Evolutionary conservation across 2,888 invertebrate genomes (phyloP).

Genomic region (Stenoptilia bipunctidactyla): DNA sequence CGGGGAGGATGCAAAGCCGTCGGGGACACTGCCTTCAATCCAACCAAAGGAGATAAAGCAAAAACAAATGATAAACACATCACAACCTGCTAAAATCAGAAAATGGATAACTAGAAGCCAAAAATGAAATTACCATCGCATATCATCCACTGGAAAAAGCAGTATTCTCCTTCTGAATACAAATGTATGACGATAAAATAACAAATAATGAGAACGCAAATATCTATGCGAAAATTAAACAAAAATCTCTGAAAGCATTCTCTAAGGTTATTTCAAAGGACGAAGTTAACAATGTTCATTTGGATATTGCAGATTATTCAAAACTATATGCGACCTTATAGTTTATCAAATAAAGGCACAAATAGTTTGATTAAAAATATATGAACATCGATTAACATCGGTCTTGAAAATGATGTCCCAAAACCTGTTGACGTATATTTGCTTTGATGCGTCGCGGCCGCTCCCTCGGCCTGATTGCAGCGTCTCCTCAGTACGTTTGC

Average conservation of each 20-base stretch:
- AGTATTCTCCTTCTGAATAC: conserved; percentile 7
- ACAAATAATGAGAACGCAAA: conserved; percentile 22
- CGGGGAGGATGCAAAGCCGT: conserved; percentile 64
- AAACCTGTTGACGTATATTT: conserved; percentile 43
- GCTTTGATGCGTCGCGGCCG: conserved; percentile 44
- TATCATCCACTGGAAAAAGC: conserved; percentile 4
- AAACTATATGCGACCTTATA: not conserved
- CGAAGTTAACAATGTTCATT: conserved; percentile 37
- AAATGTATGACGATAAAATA: conserved; percentile 7
- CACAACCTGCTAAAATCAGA: conserved; percentile 40
- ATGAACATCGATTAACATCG: not conserved
- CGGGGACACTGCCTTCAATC: conserved; percentile 71
- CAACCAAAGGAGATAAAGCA: conserved; percentile 61
- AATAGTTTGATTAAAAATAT: too few species aligned
- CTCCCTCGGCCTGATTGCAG: conserved; percentile 70
- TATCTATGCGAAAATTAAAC: conserved; percentile 25
- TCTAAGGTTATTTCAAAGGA: conserved; percentile 29
- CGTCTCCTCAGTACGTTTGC: conserved; percentile 67
- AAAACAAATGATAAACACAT: conserved; percentile 47
- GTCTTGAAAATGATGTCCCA: conserved; percentile 45
- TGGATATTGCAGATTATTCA: conserved; percentile 14
- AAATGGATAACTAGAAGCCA: conserved; percentile 40
- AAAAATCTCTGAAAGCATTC: conserved; percentile 43
- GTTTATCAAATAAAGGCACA: conserved; percentile 4
- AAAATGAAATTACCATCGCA: conserved; percentile 11